Base-by-base conservation (phyloP, 2,797 vertebrate species). In the Heteromormyrus szaboi region DNA sequence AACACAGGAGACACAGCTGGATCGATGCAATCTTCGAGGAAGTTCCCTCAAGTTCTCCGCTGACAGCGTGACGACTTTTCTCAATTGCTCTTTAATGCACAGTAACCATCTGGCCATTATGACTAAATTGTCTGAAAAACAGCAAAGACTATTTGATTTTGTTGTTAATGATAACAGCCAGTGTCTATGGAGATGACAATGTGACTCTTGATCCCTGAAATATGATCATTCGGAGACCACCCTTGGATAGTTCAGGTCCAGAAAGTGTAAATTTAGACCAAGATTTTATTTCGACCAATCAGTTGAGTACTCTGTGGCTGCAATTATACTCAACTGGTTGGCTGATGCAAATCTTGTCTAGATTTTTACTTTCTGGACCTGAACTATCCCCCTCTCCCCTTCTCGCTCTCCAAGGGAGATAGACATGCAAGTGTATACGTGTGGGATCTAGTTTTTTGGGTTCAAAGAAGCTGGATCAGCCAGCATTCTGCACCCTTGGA, bases 71-170 rank as follows among this genome's bases (percentile, higher is more conserved):
- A 56, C 7, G 14, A 37, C 29, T 17, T 53, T 25, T 22, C 48
- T 14, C 44, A 17, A 19, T 84, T 29, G 25, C 51, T 86, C 50
- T 51, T 29, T 85, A 85, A 85, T 85, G 84, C 48, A 51, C 84
- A 86, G 51, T 37, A 86, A 86, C 85, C 48, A 54, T 86, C 29
- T 53, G 85, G 48, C 54, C 85, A 56, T 86, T 86, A 53, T 33
- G 51, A 29, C 48, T 86, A 50, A 86, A 56, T 29, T 51, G 84
- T 41, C 12, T 33, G 11, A 85, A 85, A 53, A 85, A 51, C 9
- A 50, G 48, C 22, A 84, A 86, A 56, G 48, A 33, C 29, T 17
- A 50, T 86, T 85, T 5, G 84, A 50, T 85, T 86, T 56, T 29
- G 48, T 56, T 56, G 51, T 56, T 86, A 53, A 56, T 8, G 51